A percentile compares a stretch with the other conserved stretches of the same genome.
phyloP scores from a whole-genome alignment of 2,797 vertebrate genomes.

The Rhinatrema bivittatum region DNA sequence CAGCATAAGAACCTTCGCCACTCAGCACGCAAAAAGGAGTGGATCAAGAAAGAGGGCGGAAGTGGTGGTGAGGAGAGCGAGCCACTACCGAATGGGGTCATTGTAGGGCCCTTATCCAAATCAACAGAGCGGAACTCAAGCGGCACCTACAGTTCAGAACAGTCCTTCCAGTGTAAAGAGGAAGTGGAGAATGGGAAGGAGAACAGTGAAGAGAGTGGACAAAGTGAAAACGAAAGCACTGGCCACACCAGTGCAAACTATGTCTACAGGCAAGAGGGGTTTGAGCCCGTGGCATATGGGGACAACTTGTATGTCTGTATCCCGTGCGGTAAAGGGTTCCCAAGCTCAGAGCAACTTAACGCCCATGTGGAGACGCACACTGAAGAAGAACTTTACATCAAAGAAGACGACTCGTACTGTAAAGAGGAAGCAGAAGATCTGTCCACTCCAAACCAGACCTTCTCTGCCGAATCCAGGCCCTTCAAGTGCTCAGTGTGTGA shows the following conservation, averaged over 20 bases:
- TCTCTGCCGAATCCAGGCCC: constrained; percentile 69
- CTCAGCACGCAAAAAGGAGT: constrained; percentile 77
- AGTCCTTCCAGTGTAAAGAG: constrained; percentile 72
- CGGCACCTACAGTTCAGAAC: constrained; percentile 59
- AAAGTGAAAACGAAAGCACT: constrained; percentile 74
- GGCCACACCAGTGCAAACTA: constrained; percentile 76
- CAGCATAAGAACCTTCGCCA: constrained; percentile 78
- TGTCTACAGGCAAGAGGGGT: constrained; percentile 86
- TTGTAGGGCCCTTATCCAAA: constrained; percentile 66
- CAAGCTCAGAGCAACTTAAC: constrained; percentile 93
- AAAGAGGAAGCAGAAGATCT: constrained; percentile 85
- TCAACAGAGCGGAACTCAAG: constrained; percentile 51
- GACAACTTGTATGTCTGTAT: constrained; percentile 98
- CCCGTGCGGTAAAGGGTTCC: constrained; percentile 95
- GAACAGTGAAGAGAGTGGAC: constrained; percentile 80
- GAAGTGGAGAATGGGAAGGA: constrained; percentile 85
- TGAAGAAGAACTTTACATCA: constrained; percentile 90
- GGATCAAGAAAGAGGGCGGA: constrained; percentile 71
- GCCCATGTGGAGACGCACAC: constrained; percentile 93
- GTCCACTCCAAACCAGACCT: constrained; percentile 67
- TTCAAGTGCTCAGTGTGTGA: constrained; percentile 92
- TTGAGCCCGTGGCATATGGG: constrained; percentile 81
- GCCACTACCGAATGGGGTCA: constrained; percentile 74
- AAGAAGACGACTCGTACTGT: constrained; percentile 72
- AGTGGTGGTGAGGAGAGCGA: constrained; percentile 60